These are phyloP conservation scores for Scylla paramamosain DNA, from an alignment of 1,140 invertebrate species.

Conservation along the genomic window DNA sequence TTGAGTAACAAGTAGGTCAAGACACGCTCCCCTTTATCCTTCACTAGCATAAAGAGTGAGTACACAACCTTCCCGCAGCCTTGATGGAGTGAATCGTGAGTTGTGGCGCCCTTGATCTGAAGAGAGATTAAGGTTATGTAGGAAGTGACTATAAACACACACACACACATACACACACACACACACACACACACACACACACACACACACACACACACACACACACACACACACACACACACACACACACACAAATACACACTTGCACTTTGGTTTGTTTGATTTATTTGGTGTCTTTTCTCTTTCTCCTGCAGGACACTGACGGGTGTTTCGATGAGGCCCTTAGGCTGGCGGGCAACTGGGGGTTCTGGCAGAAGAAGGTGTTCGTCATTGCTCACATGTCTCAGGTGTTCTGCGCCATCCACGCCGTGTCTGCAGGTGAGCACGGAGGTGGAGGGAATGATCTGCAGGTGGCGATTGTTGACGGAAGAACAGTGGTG, in stretches of 20 bases:
- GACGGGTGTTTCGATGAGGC: conserved; percentile 58
- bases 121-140: background rate
- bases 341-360: conserved; percentile 48
- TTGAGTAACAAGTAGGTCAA: background rate
- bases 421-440: conserved; percentile 65
- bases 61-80: background rate
- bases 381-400: conserved; percentile 58
- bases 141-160: background rate
- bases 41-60: background rate
- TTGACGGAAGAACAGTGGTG: no score
- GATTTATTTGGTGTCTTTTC: background rate
- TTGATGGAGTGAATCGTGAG: background rate
- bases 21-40: background rate
- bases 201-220: conserved; percentile 29
- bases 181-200: conserved; percentile 34
- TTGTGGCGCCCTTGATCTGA: background rate
- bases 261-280: background rate
- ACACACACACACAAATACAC: conserved; percentile 26
- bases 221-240: conserved; percentile 9
- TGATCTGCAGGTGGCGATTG: no score
- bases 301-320: background rate
- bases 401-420: conserved; percentile 56
- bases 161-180: conserved; percentile 43
- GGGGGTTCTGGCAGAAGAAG: conserved; percentile 51
- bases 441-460: background rate